These are phyloP conservation scores for Melanotaenia trifasciata DNA, from an alignment of 2,797 vertebrate species.

Conservation along the genomic window DNA sequence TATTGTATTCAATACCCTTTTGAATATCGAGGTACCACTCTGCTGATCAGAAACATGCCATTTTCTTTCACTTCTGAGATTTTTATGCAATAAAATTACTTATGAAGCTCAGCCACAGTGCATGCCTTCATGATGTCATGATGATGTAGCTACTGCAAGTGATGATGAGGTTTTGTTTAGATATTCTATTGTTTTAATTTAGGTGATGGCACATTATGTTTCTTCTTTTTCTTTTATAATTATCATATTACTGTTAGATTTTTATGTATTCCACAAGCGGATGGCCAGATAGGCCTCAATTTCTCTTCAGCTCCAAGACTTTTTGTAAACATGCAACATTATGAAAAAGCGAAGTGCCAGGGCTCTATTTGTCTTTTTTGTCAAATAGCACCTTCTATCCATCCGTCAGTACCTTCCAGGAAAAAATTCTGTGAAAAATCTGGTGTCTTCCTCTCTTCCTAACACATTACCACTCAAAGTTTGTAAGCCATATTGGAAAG, in stretches of 20 bases:
- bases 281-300: background rate
- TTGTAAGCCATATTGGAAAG: conserved; percentile 38
- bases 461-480: conserved; percentile 43
- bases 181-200: no score
- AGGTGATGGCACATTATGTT: no score
- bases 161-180: no score
- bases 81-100: no score
- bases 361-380: conserved; percentile 2
- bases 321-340: conserved; percentile 19
- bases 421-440: conserved; percentile 44
- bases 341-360: conserved; percentile 14
- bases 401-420: conserved; percentile 40
- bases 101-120: no score
- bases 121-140: no score
- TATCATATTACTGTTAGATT: background rate
- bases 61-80: no score
- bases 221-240: background rate
- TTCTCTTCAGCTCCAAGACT: background rate
- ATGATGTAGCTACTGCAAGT: no score
- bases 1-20: no score
- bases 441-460: conserved; percentile 19
- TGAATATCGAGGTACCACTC: no score
- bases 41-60: no score
- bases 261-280: background rate
- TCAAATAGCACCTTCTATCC: conserved; percentile 39